A percentile compares a stretch with the other conserved stretches of the same genome.
These are phyloP conservation scores for Liparis tanakae DNA, from an alignment of 2,797 vertebrate species.

Conservation along the genomic window DNA sequence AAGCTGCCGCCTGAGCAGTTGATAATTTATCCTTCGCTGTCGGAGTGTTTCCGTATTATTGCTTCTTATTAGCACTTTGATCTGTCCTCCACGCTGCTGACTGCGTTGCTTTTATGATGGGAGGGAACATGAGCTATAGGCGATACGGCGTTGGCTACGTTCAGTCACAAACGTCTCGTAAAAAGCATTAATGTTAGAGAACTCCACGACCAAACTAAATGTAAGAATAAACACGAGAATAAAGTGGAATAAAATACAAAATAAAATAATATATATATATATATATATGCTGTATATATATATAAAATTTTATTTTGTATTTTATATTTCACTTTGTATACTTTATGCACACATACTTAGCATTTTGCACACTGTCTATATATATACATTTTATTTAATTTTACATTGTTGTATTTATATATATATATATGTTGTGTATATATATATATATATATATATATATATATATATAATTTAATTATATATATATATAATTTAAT, in stretches of 20 bases:
- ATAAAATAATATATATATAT: no score
- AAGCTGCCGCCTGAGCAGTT: slow-evolving; percentile 5
- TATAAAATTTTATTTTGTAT: no score
- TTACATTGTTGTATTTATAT: no score
- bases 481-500: no score
- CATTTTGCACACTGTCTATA: no score
- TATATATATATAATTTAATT: no score
- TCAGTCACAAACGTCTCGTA: slow-evolving; percentile 30
- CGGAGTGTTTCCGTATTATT: slow-evolving; percentile 42
- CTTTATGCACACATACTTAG: no score
- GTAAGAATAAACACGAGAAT: not conserved
- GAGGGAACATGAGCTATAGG: slow-evolving; percentile 47
- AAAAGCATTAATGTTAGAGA: slow-evolving; percentile 23
- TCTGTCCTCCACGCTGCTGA: slow-evolving; percentile 55
- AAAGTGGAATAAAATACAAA: not conserved
- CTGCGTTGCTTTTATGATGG: slow-evolving; percentile 70
- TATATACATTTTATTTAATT: no score
- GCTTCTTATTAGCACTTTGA: slow-evolving; percentile 55
- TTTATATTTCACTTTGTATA: no score
- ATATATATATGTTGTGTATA: no score
- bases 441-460: no score
- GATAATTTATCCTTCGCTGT: slow-evolving; percentile 28
- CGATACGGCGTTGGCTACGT: slow-evolving; percentile 38
- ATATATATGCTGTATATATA: no score
- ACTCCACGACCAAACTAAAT: not conserved